Evolutionary conservation across 2,113 vertebrate species (phyloP).

Genomic region (Pollimyrus isidori): DNA sequence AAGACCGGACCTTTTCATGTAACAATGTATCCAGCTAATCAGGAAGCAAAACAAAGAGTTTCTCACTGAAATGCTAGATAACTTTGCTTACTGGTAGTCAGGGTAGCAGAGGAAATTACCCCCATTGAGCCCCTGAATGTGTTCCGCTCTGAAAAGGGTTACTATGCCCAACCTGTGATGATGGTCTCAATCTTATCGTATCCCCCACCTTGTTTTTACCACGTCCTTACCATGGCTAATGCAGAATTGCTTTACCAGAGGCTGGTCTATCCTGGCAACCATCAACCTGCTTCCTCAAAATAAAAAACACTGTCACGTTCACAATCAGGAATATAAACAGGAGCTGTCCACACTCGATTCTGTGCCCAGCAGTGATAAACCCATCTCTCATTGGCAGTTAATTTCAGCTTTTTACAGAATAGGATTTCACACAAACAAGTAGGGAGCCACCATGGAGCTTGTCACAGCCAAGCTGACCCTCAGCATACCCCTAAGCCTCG

Average conservation of each 20-base stretch:
- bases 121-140: background rate
- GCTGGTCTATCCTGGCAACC: background rate
- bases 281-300: background rate
- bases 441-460: background rate
- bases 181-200: background rate
- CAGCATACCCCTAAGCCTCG: background rate
- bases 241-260: background rate
- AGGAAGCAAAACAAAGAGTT: conserved; percentile 14
- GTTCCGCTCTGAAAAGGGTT: background rate
- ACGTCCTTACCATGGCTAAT: background rate
- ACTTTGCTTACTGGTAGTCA: conserved; percentile 60
- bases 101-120: conserved; percentile 40
- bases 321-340: background rate
- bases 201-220: background rate
- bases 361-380: background rate
- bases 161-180: background rate
- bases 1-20: background rate
- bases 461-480: background rate
- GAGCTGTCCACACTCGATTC: background rate
- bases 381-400: background rate
- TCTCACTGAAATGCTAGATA: conserved; percentile 33
- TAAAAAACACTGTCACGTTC: background rate
- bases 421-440: background rate
- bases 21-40: conserved; percentile 13
- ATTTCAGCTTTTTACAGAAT: background rate